phyloP scores from a whole-genome alignment of 1,140 invertebrate species.

The Cryptotermes secundus region DNA sequence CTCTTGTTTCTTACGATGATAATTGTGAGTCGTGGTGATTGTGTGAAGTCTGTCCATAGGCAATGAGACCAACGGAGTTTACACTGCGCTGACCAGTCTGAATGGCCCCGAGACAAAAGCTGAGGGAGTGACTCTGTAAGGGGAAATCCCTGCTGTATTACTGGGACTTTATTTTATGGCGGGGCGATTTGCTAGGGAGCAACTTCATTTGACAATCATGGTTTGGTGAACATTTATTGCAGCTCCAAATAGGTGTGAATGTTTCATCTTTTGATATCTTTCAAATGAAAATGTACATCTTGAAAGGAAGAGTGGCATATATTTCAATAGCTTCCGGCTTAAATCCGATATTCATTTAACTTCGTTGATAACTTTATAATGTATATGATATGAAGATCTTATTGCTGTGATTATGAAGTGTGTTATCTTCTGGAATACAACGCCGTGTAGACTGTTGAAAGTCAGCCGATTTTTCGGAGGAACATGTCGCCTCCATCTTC shows the following conservation, averaged over 20 bases:
- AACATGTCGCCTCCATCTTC: too few relatives aligned
- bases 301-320: background rate
- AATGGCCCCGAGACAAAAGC: slow-evolving; percentile 1
- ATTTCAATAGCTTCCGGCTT: too few relatives aligned
- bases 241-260: slow-evolving; percentile 1
- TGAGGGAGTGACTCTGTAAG: background rate
- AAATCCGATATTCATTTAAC: too few relatives aligned
- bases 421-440: too few relatives aligned
- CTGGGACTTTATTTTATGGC: slow-evolving; percentile 12
- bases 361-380: too few relatives aligned
- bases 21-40: background rate
- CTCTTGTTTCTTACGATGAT: too few relatives aligned
- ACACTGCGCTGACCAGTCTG: slow-evolving; percentile 4
- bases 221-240: slow-evolving; percentile 16
- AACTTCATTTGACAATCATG: slow-evolving; percentile 13
- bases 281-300: background rate
- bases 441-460: too few relatives aligned
- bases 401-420: too few relatives aligned
- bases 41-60: background rate
- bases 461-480: too few relatives aligned
- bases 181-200: background rate
- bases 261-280: slow-evolving; percentile 15
- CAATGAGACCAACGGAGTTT: background rate
- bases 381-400: too few relatives aligned
- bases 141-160: background rate